phyloP scores from a whole-genome alignment of 2,888 invertebrate species.

The Coelopa pilipes region DNA sequence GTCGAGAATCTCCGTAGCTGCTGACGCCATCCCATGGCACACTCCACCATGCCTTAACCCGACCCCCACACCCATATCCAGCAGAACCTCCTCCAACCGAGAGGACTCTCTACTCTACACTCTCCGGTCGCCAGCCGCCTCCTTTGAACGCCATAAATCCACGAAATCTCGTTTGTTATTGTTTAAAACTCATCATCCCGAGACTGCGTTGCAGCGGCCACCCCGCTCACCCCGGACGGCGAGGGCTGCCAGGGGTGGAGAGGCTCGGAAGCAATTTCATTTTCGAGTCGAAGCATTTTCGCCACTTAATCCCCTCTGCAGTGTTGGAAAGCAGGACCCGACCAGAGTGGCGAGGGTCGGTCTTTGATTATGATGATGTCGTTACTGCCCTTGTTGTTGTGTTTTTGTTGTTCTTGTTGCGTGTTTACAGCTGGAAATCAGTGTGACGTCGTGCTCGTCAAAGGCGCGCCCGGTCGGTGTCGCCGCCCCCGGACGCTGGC shows the following conservation, averaged over 20 bases:
- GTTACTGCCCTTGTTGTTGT: conserved; percentile 11
- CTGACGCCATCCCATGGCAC: too few species aligned
- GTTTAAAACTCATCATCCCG: conserved; percentile 51
- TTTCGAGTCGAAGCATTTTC: not conserved
- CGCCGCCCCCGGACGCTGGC: not conserved
- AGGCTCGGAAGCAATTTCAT: not conserved
- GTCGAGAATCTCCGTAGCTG: too few species aligned
- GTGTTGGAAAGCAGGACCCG: not conserved
- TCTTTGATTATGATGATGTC: conserved; percentile 26
- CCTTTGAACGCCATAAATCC: conserved; percentile 50
- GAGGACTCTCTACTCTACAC: not conserved
- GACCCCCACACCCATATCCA: conserved; percentile 1
- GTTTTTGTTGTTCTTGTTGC: conserved; percentile 7
- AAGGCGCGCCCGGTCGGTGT: not conserved
- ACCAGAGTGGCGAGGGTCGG: not conserved
- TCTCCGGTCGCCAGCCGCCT: not conserved
- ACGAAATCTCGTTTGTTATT: conserved; percentile 56
- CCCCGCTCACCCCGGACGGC: not conserved
- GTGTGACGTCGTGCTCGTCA: not conserved
- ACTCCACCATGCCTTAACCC: too few species aligned
- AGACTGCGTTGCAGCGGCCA: not conserved
- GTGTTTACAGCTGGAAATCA: conserved; percentile 18
- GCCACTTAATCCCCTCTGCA: conserved; percentile 24
- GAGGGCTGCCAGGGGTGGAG: too few species aligned
- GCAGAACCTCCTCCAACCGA: conserved; percentile 1